Conservation (phyloP, 2,888 invertebrate species). For the Sminthurinus aureus region DNA sequence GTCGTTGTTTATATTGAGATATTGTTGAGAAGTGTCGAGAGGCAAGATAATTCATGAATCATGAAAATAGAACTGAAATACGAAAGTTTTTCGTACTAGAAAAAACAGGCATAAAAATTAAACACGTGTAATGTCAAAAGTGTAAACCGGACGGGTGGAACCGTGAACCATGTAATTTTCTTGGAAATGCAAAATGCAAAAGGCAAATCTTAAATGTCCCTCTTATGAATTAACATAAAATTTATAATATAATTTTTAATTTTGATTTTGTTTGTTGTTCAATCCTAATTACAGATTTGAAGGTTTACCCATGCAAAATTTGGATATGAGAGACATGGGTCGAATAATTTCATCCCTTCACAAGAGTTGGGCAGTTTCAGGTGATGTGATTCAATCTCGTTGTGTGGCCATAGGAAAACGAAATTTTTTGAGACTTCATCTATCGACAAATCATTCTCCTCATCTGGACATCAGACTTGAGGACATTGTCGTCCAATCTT, state of each 20-base stretch:
- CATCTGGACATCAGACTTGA: conserved; percentile 52
- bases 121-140: neutral
- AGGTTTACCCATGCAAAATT: conserved; percentile 51
- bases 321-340: conserved; percentile 54
- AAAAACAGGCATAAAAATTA: too few relatives aligned
- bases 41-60: too few relatives aligned
- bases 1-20: too few relatives aligned
- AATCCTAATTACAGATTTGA: conserved; percentile 52
- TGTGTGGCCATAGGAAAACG: conserved; percentile 58
- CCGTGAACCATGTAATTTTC: conserved; percentile 25
- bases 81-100: too few relatives aligned
- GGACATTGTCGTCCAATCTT: conserved; percentile 56
- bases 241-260: neutral
- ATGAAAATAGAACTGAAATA: too few relatives aligned
- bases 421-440: conserved; percentile 57
- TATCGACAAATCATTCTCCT: conserved; percentile 54
- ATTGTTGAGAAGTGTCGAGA: too few relatives aligned
- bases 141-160: conserved; percentile 27
- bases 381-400: conserved; percentile 57
- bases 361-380: conserved; percentile 59
- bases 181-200: neutral
- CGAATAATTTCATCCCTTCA: conserved; percentile 56
- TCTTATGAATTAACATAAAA: neutral
- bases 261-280: neutral
- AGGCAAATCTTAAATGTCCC: neutral